Evolutionary conservation across 2,797 vertebrate species (phyloP).

Genomic region (Rachycentron canadum): DNA sequence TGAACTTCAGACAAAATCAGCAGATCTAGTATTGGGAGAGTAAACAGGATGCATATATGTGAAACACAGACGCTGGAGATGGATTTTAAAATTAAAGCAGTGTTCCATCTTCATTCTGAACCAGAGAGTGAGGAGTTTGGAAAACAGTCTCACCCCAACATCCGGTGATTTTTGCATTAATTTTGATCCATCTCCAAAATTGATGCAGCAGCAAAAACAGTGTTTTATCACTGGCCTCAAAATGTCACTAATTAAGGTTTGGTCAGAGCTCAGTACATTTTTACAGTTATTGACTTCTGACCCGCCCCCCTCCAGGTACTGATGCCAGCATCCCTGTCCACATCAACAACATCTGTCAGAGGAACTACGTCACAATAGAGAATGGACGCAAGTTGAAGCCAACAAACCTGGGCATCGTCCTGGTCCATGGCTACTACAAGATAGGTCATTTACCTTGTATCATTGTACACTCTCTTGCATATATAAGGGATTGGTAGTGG

Average conservation of each 20-base stretch:
- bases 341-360: constrained; percentile 98
- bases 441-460: constrained; percentile 86
- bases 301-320: constrained; percentile 85
- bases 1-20: neutral
- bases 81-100: neutral
- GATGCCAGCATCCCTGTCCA: constrained; percentile 99
- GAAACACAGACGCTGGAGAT: neutral
- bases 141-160: too few species aligned
- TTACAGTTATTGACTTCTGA: neutral
- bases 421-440: constrained; percentile 98
- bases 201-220: too few species aligned
- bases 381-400: constrained; percentile 94
- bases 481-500: too few species aligned
- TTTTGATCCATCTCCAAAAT: too few species aligned
- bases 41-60: neutral
- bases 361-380: constrained; percentile 97
- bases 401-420: constrained; percentile 96
- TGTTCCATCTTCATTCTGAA: too few species aligned
- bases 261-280: neutral
- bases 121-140: too few species aligned
- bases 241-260: too few species aligned
- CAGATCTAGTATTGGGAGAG: neutral
- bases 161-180: too few species aligned
- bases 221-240: too few species aligned
- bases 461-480: neutral